Evolutionary conservation across 1,140 invertebrate genomes (phyloP).

Genomic region (Planococcus citri): DNA sequence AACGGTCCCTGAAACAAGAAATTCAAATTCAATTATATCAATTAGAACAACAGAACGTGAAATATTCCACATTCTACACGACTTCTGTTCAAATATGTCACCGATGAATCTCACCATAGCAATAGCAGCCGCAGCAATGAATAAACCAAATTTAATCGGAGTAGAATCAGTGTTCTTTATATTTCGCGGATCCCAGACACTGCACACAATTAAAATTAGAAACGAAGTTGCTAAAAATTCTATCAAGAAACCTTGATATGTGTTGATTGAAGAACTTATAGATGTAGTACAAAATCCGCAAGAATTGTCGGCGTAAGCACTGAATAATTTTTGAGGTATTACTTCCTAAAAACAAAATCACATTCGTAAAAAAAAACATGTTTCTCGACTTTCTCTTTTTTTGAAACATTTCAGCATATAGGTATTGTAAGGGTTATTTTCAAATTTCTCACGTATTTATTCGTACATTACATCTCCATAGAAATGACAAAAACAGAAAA

Average conservation of each 20-base stretch:
- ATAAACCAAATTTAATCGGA: slow-evolving; percentile 47
- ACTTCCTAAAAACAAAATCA: slow-evolving; percentile 17
- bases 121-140: slow-evolving; percentile 45
- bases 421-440: too few species aligned
- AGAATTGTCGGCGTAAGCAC: not conserved
- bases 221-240: slow-evolving; percentile 47
- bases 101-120: slow-evolving; percentile 34
- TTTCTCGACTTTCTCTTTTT: too few species aligned
- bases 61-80: too few species aligned
- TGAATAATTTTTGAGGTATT: slow-evolving; percentile 22
- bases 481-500: slow-evolving; percentile 11
- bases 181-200: slow-evolving; percentile 49
- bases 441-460: too few species aligned
- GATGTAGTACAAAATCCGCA: slow-evolving; percentile 45
- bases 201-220: slow-evolving; percentile 47
- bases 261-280: slow-evolving; percentile 35
- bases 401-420: too few species aligned
- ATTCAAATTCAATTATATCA: too few species aligned
- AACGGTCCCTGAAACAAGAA: slow-evolving; percentile 43
- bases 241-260: slow-evolving; percentile 39
- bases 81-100: too few species aligned
- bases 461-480: too few species aligned
- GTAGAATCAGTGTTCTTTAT: slow-evolving; percentile 40
- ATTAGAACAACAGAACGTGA: too few species aligned
- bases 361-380: too few species aligned